Conservation (phyloP, 2,797 vertebrate species). For the Brachyalestes nurse region DNA sequence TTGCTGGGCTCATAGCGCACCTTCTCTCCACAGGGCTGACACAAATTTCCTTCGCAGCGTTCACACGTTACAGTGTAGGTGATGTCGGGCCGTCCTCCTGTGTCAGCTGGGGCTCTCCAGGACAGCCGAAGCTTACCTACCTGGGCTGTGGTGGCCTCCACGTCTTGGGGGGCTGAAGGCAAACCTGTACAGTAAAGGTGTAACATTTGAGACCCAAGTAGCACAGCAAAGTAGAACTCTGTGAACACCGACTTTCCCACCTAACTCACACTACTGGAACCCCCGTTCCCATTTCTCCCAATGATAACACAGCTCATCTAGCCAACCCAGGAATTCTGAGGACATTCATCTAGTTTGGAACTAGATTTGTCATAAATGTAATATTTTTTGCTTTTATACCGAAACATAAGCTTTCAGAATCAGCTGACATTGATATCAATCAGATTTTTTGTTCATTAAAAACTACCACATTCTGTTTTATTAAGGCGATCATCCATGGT, state of each 20-base stretch:
- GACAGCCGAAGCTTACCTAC: constrained; percentile 84
- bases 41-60: constrained; percentile 80
- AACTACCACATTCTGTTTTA: too few relatives aligned
- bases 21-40: constrained; percentile 84
- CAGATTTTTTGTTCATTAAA: too few relatives aligned
- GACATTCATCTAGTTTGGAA: too few relatives aligned
- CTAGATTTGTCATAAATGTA: too few relatives aligned
- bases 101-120: constrained; percentile 85
- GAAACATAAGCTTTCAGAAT: too few relatives aligned
- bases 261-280: too few relatives aligned
- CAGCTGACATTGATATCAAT: too few relatives aligned
- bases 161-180: constrained; percentile 82
- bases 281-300: too few relatives aligned
- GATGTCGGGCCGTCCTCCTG: constrained; percentile 85
- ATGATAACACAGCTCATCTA: too few relatives aligned
- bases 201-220: constrained; percentile 24
- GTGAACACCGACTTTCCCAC: not conserved
- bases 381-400: too few relatives aligned
- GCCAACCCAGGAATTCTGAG: not conserved
- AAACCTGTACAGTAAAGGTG: constrained; percentile 75
- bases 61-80: constrained; percentile 87
- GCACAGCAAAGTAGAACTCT: not conserved
- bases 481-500: too few relatives aligned
- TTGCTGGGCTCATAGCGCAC: constrained; percentile 82
- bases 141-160: constrained; percentile 77